Percentiles rank a stretch among this genome's conserved stretches.
Evolutionary conservation across 2,888 invertebrate species (phyloP).

Genomic region (Hylaea fasciaria): DNA sequence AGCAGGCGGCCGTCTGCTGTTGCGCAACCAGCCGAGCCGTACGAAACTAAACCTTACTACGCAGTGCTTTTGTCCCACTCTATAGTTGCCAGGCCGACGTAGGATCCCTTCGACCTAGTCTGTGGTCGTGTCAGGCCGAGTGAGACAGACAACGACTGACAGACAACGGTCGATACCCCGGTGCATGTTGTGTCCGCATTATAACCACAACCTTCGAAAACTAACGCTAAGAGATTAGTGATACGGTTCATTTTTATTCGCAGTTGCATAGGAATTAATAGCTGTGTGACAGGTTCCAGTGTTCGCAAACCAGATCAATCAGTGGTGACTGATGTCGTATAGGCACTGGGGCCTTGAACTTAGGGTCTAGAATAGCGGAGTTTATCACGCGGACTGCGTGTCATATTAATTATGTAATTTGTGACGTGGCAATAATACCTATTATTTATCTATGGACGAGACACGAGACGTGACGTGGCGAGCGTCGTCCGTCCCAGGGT

Average conservation of each 20-base stretch:
- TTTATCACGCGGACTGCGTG: background rate
- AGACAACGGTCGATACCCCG: slow-evolving; percentile 62
- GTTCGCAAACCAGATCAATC: slow-evolving; percentile 23
- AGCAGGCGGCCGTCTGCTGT: too few relatives aligned
- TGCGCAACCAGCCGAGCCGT: too few relatives aligned
- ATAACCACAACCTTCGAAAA: slow-evolving; percentile 24
- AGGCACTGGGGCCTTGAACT: slow-evolving; percentile 5
- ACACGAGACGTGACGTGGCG: slow-evolving; percentile 1
- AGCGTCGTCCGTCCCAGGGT: too few relatives aligned
- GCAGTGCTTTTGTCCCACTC: too few relatives aligned
- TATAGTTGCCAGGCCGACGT: too few relatives aligned
- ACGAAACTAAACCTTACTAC: too few relatives aligned
- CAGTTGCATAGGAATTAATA: slow-evolving; percentile 18
- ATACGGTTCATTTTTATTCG: slow-evolving; percentile 11
- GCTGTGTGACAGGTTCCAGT: slow-evolving; percentile 29
- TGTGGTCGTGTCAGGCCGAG: slow-evolving; percentile 27
- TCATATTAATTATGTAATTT: background rate
- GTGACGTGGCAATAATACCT: slow-evolving; percentile 3
- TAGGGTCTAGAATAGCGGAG: slow-evolving; percentile 21
- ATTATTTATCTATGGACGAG: background rate
- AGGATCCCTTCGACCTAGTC: too few relatives aligned
- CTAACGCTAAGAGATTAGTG: background rate
- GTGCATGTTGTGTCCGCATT: slow-evolving; percentile 25
- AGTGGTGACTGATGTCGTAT: slow-evolving; percentile 27
- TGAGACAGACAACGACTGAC: slow-evolving; percentile 45